phyloP scores from a whole-genome alignment of 2,797 vertebrate genomes.

The Poeciliopsis turneri region DNA sequence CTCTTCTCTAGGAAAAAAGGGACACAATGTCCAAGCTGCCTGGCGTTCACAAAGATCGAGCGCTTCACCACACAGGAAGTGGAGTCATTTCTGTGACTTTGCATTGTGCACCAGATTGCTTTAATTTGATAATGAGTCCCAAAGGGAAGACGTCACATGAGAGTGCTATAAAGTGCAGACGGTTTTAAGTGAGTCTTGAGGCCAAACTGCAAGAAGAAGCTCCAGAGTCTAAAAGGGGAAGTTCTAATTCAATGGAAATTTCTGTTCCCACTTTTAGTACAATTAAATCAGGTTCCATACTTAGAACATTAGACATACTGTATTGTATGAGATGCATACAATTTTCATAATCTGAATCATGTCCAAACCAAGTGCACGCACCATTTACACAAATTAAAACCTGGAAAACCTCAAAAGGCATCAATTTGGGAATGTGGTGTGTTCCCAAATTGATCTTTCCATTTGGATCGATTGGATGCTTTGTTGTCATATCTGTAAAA shows the following conservation, averaged over 20 bases:
- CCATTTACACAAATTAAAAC: neutral
- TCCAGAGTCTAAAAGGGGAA: neutral
- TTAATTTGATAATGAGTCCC: constrained; percentile 48
- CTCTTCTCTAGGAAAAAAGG: constrained; percentile 29
- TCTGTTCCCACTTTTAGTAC: neutral
- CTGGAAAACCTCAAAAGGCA: neutral
- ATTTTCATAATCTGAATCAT: neutral
- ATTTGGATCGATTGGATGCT: neutral
- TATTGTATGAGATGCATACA: neutral
- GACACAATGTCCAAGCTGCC: constrained; percentile 39
- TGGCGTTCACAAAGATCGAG: constrained; percentile 29
- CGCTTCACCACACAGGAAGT: constrained; percentile 26
- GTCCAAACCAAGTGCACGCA: neutral
- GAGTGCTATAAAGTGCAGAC: constrained; percentile 13
- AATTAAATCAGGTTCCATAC: neutral
- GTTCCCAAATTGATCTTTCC: constrained; percentile 9
- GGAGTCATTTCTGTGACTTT: constrained; percentile 6
- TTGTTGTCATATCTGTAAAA: constrained; percentile 4
- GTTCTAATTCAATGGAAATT: neutral
- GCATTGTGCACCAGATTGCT: constrained; percentile 24
- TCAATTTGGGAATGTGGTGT: neutral
- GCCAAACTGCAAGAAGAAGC: neutral
- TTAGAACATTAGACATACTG: neutral
- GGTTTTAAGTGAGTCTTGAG: constrained; percentile 51
- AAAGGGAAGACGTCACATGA: constrained; percentile 42